These are phyloP conservation scores for Neodiprion fabricii DNA, from an alignment of 1,140 invertebrate species.

Conservation along the genomic window DNA sequence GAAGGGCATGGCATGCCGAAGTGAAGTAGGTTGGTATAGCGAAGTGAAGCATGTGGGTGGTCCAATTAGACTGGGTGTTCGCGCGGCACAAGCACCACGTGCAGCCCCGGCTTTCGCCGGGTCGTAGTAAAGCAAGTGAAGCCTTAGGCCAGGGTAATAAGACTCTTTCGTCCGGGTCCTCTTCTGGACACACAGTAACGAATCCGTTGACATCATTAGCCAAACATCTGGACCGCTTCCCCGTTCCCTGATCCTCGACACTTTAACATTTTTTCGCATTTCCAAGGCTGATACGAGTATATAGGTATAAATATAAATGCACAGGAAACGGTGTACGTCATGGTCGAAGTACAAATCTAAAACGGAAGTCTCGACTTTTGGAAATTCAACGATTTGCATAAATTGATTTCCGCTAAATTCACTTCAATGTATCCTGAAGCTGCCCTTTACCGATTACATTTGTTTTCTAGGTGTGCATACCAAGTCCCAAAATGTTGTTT, in stretches of 20 bases:
- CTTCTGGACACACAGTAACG: constrained; percentile 49
- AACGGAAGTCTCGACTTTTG: too few species aligned
- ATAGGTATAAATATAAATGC: background rate
- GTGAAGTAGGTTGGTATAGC: constrained; percentile 33
- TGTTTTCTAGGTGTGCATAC: too few species aligned
- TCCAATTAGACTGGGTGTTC: constrained; percentile 58
- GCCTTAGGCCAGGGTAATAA: constrained; percentile 43
- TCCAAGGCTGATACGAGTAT: background rate
- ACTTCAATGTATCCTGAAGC: too few species aligned
- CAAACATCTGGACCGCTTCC: constrained; percentile 53
- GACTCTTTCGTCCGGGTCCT: constrained; percentile 42
- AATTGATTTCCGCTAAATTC: too few species aligned
- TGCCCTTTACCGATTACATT: too few species aligned
- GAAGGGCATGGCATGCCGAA: constrained; percentile 28
- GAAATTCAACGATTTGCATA: too few species aligned
- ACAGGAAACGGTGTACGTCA: background rate
- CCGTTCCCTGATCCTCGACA: background rate
- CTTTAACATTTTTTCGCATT: background rate
- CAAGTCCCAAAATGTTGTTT: too few species aligned
- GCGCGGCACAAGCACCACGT: constrained; percentile 51
- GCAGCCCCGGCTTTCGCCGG: constrained; percentile 34
- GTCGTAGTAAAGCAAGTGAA: background rate
- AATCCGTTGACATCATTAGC: constrained; percentile 61
- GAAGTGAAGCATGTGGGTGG: constrained; percentile 47
- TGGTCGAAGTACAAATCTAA: too few species aligned